phyloP scores from a whole-genome alignment of 2,113 vertebrate species.

The Crotalus tigris region DNA sequence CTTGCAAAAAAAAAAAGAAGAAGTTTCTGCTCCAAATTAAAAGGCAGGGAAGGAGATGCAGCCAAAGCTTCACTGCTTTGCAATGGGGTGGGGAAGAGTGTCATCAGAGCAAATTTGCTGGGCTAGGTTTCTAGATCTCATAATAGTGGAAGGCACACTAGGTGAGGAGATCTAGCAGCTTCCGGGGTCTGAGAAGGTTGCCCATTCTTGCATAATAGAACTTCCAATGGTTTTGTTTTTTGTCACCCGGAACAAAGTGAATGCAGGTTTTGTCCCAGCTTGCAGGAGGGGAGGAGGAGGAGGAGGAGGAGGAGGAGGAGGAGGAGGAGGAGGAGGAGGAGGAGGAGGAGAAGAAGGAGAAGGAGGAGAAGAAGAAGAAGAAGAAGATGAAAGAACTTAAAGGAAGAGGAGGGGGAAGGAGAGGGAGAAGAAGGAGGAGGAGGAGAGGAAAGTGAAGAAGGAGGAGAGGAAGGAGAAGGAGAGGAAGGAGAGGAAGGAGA shows the following conservation, averaged over 20 bases:
- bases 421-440: rapidly evolving
- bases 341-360: not conserved
- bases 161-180: not conserved
- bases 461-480: too few species aligned
- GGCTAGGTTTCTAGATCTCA: not conserved
- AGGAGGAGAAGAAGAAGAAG: not conserved
- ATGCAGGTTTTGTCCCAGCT: not conserved
- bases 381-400: too few species aligned
- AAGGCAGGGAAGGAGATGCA: not conserved
- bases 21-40: not conserved
- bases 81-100: not conserved
- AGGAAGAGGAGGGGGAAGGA: too few species aligned
- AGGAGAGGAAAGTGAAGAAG: too few species aligned
- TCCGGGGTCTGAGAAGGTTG: not conserved
- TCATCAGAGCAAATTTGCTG: not conserved
- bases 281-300: not conserved
- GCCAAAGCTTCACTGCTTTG: not conserved
- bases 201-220: not conserved
- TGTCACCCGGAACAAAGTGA: not conserved
- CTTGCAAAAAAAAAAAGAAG: not conserved
- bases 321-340: not conserved
- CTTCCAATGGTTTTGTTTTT: not conserved
- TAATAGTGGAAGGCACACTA: not conserved
- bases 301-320: not conserved
- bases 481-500: too few species aligned